Evolutionary conservation across 2,113 vertebrate genomes (phyloP), one percentile per base, ranked within the genome.

Genomic region (Synchiropus splendidus): DNA sequence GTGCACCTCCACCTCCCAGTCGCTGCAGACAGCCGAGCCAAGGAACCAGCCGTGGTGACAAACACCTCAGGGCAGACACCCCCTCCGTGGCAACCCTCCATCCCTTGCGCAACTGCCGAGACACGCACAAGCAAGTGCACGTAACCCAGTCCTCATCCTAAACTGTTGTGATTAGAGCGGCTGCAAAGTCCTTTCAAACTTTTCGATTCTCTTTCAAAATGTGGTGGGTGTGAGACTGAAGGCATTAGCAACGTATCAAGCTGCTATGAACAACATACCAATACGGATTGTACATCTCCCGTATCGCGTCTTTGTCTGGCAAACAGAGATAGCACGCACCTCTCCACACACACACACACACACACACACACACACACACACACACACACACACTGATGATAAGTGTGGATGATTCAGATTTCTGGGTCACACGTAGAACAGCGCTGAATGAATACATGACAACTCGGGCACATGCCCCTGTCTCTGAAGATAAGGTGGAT

Each of bases 401-500:
- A 17, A 31, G 45, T 15, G 16, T n/a, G 33, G 37, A 41, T 36
- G 39, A 67, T 44, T 75, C 39, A 41, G 61, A 47, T 57, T 60
- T 37, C 10, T 39, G 39, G 21, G 31, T 58, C 48, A 46, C 43
- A 37, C 32, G 30, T 48, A 43, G 53, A 67, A 64, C 47, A 45
- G 39, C 44, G 58, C 45, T 34, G 56, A 66, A 73, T 60, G 44
- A 69, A 59, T 53, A 52, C 42, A 62, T 36, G 65, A 55, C 61
- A 45, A 51, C 12, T 43, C 44, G 41, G 61, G 48, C 67, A 64
- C 64, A 67, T 58, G 41, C 47, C 52, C 39, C 51, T 66, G 67
- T 49, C 45, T 48, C 48, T 64, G 38, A 54, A 73, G 72, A 80
- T 76, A 75, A 80, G 63, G 49, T 47, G 36, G 48, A 54, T 62